Evolutionary conservation across 2,888 invertebrate species (phyloP).

Genomic region (Thereva unica): DNA sequence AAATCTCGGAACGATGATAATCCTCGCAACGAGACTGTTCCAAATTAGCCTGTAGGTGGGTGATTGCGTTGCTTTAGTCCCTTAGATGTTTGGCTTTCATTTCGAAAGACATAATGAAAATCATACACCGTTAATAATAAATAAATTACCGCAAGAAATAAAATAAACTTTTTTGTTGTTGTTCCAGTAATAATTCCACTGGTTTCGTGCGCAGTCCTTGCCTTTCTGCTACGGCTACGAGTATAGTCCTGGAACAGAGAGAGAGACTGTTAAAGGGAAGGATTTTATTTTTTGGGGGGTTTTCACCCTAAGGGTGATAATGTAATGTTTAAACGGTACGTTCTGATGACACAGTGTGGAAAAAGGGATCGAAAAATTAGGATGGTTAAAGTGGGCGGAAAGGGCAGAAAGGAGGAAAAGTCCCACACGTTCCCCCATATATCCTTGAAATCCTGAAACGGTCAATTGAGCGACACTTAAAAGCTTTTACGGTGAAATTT

Average conservation of each 20-base stretch:
- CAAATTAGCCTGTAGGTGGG: too few species aligned
- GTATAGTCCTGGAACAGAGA: conserved; percentile 8
- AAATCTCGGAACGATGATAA: too few species aligned
- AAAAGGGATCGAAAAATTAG: too few species aligned
- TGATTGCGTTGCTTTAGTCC: background rate
- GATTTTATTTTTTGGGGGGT: background rate
- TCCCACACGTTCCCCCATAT: background rate
- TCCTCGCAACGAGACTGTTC: too few species aligned
- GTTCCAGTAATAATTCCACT: conserved; percentile 17
- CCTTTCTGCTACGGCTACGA: background rate
- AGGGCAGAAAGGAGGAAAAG: background rate
- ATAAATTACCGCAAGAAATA: conserved; percentile 47
- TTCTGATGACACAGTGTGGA: too few species aligned
- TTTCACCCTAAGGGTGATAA: conserved; percentile 17
- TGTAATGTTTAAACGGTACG: too few species aligned
- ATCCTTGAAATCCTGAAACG: conserved; percentile 17
- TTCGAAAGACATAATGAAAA: conserved; percentile 46
- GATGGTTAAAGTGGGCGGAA: background rate
- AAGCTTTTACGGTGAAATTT: conserved; percentile 23
- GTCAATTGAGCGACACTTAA: conserved; percentile 28
- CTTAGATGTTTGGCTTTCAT: conserved; percentile 46
- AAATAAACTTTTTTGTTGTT: conserved; percentile 44
- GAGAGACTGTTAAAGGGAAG: too few species aligned
- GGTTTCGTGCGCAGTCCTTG: conserved; percentile 7
- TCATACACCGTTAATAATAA: conserved; percentile 47